Base-by-base conservation (phyloP, 2,113 vertebrate genomes). In the Oriolus oriolus region DNA sequence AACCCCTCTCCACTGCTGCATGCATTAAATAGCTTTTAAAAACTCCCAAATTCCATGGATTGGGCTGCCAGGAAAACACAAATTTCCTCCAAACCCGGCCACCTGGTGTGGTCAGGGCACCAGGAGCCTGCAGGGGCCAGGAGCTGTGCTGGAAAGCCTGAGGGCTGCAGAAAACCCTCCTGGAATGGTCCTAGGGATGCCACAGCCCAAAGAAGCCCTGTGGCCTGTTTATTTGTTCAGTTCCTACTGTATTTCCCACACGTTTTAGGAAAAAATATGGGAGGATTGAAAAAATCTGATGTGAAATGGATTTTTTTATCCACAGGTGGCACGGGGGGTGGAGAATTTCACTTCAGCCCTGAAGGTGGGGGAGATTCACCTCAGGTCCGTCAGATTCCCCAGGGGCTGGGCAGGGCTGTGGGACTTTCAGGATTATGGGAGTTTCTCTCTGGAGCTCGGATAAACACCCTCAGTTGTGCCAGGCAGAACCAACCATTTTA, bases 121-220 rank as follows among this genome's bases (percentile, higher is more conserved):
- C 14, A 31, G 50, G 11, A 30, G 22, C 5, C 20, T 33, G 18
- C 0, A 5, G 19, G 10, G 22, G 56, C 19, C 52, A 0, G 0
- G 22, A 31, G 11, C 17, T 71, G 84, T 24, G 31, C 6, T 39
- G 16, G 28, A 10, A 70, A 60, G 4, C 33, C 44, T 37, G 59
- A 24, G 9, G 45, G 23, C 1, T 33, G 61, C 16, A 47, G 13
- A 8, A 56, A 65, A 11, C 15, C 33, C 37, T 68, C 27, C n/a
- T 0, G 1, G 18, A 1, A 0, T 2, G 12, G 15, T 52, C n/a
- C 19, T 17, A 11, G 31, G 47, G 57, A 11, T 30, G 12, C 35
- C 45, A 77, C 0, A 0, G 26, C 56, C 45, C 17, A 19, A 27
- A 35, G 47, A 89, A 35, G 6, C 39, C 57, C 50, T 16, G 1